Evolutionary conservation across 2,888 invertebrate genomes (phyloP), one percentile per base, ranked within the genome.

Genomic region (Amorpha juglandis): DNA sequence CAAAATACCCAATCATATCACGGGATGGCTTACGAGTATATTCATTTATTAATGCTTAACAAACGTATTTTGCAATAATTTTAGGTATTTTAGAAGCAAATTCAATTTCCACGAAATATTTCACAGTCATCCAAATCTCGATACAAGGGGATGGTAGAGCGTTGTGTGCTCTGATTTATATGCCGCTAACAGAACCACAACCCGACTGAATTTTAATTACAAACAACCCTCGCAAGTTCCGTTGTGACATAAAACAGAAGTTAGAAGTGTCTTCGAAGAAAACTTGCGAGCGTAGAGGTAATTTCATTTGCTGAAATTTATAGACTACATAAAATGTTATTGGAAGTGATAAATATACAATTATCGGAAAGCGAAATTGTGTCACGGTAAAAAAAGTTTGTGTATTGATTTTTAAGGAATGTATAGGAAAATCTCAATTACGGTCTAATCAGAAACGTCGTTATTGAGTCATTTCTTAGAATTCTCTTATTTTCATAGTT

Each of bases 141-240:
- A 66, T 65, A 65, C 63, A 38, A 63, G 63, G 27, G 47, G 47
- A 45, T 38, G 64, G 67, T 66, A 65, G n/a, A 16, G 51, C 27
- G 68, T 67, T 68, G 70, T 75, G 75, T 70, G 68, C 72, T 75
- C 82, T 83, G 86, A 84, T 87, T 86, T 86, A 86, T 84, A 85
- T 82, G 84, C 87, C 82, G 81, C 81, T 75, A 81, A 82, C 86
- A 83, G 74, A 78, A 74, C 81, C 78, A 69, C 77, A 78, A 71
- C 76, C 79, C 76, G 78, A 77, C 79, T 85, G 84, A 86, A 87
- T 88, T 86, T 86, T 86, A 87, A 88, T 87, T 85, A 83, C 80
- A 78, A 77, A 78, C 79, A 82, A 81, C 80, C 81, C 78, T 27
- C 63, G 69, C 75, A 75, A 78, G 76, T 77, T 78, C 58, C 62